Evolutionary conservation across 2,797 vertebrate species (phyloP), one percentile per base, ranked within the genome.

Genomic region (Acanthurus leucopareius): DNA sequence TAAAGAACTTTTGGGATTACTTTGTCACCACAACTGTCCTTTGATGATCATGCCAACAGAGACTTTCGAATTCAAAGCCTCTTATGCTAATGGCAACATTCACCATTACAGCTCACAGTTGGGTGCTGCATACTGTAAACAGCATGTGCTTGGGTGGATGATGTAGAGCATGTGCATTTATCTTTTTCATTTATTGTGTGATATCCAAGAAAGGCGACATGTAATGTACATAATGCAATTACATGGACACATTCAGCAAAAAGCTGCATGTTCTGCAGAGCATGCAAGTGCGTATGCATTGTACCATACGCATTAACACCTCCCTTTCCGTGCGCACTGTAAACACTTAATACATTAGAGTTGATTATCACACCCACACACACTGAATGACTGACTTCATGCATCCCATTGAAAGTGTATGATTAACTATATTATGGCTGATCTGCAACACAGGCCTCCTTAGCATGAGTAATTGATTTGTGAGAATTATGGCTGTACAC

Each of bases 381-480:
- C 76, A 58, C 68, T 78, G 54, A 87, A 62, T 77, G 79, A 88
- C 76, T 83, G 79, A 86, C 84, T 90, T 53, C 54, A 87, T 77
- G 79, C 73, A 56, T 85, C 70, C 84, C 74, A 77, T 86, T 88
- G 67, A 91, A 91, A 92, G 83, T 83, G 79, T 86, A 85, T 86
- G 90, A 92, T 91, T 89, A 90, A 90, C 80, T 88, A 77, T 79
- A 88, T 84, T 77, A 83, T 45, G 54, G 83, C 53, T 86, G 91
- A 92, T 91, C 81, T 89, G 83, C 75, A 93, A 73, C 75, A 69
- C 81, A 76, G 88, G 82, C 77, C 86, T 89, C 77, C 76, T 92
- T 89, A 91, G 85, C 84, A 88, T 84, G 80, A 90, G 91, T 91
- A 93, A 91, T 91, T 92, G 88, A 93, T 94, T 92, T 83, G 73